Conservation (phyloP, 2,113 vertebrate genomes). For the Micromys minutus region DNA sequence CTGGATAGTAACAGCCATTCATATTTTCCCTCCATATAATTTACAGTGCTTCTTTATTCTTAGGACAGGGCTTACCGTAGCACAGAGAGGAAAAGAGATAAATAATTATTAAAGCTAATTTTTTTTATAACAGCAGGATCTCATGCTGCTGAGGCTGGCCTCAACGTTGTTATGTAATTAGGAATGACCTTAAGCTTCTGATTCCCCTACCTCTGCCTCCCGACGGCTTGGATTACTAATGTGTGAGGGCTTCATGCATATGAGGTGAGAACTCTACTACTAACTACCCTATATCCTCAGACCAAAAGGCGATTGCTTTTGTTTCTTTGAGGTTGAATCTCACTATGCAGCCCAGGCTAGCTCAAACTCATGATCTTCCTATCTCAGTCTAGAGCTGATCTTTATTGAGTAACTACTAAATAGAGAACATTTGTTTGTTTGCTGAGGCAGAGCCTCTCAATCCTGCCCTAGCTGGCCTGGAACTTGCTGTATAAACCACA, state of each 20-base stretch:
- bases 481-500: too few relatives aligned
- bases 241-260: not conserved
- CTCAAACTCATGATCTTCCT: not conserved
- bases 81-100: not conserved
- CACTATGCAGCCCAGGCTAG: not conserved
- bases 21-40: constrained; percentile 12
- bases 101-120: not conserved
- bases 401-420: not conserved
- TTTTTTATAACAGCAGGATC: not conserved
- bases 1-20: constrained; percentile 2
- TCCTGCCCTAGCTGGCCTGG: not conserved
- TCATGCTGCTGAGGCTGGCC: not conserved
- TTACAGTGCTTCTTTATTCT: not conserved
- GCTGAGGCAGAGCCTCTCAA: not conserved
- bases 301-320: not conserved
- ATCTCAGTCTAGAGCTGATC: not conserved
- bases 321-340: not conserved
- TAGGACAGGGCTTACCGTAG: not conserved
- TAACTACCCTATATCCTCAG: too few relatives aligned
- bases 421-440: not conserved
- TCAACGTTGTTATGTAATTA: not conserved
- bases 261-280: not conserved
- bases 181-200: not conserved
- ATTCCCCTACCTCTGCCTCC: not conserved
- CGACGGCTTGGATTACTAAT: not conserved